Conservation (phyloP, 2,797 vertebrate species). For the Natrix natrix region DNA sequence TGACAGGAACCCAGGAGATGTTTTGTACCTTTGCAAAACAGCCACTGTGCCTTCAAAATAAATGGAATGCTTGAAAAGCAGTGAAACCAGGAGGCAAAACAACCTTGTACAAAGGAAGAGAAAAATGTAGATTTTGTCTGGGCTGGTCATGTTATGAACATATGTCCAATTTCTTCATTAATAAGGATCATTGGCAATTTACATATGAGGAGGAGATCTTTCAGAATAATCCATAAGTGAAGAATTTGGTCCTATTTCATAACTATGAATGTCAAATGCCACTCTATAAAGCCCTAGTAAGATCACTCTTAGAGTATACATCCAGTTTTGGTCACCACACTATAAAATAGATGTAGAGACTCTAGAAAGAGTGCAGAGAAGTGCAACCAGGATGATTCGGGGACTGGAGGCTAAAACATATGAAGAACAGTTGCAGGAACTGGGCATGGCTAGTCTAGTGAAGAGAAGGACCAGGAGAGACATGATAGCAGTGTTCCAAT, state of each 20-base stretch:
- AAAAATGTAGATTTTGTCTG: not conserved
- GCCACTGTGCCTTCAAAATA: not conserved
- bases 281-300: too few species aligned
- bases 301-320: too few species aligned
- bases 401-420: too few species aligned
- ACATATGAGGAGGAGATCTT: not conserved
- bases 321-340: too few species aligned
- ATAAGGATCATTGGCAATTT: not conserved
- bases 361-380: too few species aligned
- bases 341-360: too few species aligned
- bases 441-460: too few species aligned
- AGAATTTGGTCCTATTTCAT: not conserved
- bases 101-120: not conserved
- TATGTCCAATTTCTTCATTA: not conserved
- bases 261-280: not conserved
- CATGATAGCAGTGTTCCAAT: too few species aligned
- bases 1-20: not conserved
- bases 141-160: not conserved
- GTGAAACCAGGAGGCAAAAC: not conserved
- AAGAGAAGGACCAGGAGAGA: too few species aligned
- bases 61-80: conserved; percentile 7
- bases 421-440: too few species aligned
- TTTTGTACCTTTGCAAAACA: conserved; percentile 27
- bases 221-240: not conserved
- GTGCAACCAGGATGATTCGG: too few species aligned